A percentile compares a stretch with the other conserved stretches of the same genome.
phyloP scores from a whole-genome alignment of 2,888 invertebrate genomes.

The Mesorhabditis spiculigera region DNA sequence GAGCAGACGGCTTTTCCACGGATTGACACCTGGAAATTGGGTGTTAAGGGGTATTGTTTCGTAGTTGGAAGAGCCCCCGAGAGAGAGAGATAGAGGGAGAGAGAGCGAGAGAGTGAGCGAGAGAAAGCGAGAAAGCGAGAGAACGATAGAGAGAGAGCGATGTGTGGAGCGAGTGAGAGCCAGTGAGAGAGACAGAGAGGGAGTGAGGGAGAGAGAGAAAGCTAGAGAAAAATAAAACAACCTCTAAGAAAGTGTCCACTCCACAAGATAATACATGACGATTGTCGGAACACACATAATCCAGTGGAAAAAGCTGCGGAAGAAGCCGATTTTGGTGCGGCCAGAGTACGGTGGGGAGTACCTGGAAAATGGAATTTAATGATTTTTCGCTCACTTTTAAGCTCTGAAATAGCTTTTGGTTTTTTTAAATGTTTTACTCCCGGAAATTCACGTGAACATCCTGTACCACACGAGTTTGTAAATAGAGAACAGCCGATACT shows the following conservation, averaged over 20 bases:
- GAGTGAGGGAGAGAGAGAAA: too few species aligned
- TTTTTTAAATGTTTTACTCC: too few species aligned
- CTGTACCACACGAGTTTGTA: background rate
- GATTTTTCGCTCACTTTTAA: too few species aligned
- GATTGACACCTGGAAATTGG: slow-evolving; percentile 12
- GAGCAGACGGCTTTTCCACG: slow-evolving; percentile 28
- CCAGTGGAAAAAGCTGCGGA: slow-evolving; percentile 26
- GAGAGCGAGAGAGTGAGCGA: too few species aligned
- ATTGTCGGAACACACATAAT: slow-evolving; percentile 22
- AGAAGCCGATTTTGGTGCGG: background rate
- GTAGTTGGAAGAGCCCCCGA: too few species aligned
- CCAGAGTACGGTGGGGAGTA: background rate
- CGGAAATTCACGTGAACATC: too few species aligned
- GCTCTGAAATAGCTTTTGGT: too few species aligned
- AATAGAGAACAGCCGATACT: background rate
- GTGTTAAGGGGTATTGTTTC: background rate
- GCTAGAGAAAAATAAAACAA: background rate
- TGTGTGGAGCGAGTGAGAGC: too few species aligned
- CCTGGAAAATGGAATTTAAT: background rate
- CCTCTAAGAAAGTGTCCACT: slow-evolving; percentile 22
- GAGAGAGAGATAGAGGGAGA: too few species aligned
- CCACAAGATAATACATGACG: slow-evolving; percentile 19
- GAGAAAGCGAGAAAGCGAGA: too few species aligned
- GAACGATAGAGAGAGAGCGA: too few species aligned
- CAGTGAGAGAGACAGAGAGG: too few species aligned